Evolutionary conservation across 2,888 invertebrate genomes (phyloP).

Genomic region (Agrochola lychnidis): DNA sequence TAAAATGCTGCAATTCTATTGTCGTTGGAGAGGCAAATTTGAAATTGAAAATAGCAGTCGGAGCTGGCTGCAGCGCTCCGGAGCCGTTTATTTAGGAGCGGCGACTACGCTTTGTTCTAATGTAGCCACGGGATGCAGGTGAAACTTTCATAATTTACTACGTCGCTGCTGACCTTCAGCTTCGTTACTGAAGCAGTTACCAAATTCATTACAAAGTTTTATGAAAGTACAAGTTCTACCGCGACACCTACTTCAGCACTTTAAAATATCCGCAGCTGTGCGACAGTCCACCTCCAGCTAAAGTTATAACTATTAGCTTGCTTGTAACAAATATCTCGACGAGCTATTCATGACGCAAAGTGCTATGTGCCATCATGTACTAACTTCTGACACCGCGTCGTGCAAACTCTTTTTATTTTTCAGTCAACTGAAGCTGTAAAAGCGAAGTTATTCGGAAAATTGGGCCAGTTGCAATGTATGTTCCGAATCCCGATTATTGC

Average conservation of each 20-base stretch:
- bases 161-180: constrained; percentile 67
- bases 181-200: constrained; percentile 60
- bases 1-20: constrained; percentile 82
- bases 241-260: constrained; percentile 23
- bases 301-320: constrained; percentile 25
- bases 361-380: constrained; percentile 3
- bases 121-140: constrained; percentile 79
- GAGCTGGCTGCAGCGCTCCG: constrained; percentile 73
- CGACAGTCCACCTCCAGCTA: constrained; percentile 2
- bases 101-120: constrained; percentile 78
- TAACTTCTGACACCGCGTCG: constrained; percentile 31
- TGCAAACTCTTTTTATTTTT: constrained; percentile 38
- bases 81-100: constrained; percentile 80
- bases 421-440: constrained; percentile 35
- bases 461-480: constrained; percentile 44
- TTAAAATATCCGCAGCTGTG: constrained; percentile 34
- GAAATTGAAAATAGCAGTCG: constrained; percentile 87
- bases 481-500: constrained; percentile 49
- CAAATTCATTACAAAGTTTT: constrained; percentile 59
- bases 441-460: constrained; percentile 40
- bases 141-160: constrained; percentile 80
- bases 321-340: constrained; percentile 10
- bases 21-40: constrained; percentile 84
- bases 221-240: constrained; percentile 37
- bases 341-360: constrained; percentile 8